Evolutionary conservation across 2,888 invertebrate species (phyloP).

Genomic region (Melipona beecheii): DNA sequence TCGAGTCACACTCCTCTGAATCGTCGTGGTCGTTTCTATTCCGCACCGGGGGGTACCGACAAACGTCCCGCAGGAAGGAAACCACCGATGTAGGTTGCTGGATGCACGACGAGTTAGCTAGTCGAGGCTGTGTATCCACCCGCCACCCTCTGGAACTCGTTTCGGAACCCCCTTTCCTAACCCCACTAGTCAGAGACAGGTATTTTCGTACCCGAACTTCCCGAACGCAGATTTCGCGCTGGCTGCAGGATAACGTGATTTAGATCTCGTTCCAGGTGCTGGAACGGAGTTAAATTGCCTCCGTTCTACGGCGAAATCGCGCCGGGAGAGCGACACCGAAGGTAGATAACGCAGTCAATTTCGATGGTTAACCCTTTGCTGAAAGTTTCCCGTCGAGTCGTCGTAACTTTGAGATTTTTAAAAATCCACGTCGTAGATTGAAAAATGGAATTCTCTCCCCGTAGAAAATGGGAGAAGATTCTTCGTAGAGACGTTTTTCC

Average conservation of each 20-base stretch:
- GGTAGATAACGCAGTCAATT: background rate
- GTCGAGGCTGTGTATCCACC: slow-evolving; percentile 10
- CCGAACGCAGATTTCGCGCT: slow-evolving; percentile 67
- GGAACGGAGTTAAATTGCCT: slow-evolving; percentile 2
- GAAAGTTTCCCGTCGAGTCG: background rate
- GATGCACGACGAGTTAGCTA: slow-evolving; percentile 59
- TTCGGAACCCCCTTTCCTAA: slow-evolving; percentile 41
- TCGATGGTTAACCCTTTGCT: background rate
- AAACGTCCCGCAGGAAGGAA: slow-evolving; percentile 80
- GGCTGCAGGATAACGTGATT: slow-evolving; percentile 38
- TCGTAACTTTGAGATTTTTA: background rate
- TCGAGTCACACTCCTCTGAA: slow-evolving; percentile 80
- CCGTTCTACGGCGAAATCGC: background rate
- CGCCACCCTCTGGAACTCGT: slow-evolving; percentile 32
- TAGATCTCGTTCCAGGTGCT: slow-evolving; percentile 39
- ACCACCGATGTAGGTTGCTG: slow-evolving; percentile 76
- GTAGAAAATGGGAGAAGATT: background rate
- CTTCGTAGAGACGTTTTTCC: background rate
- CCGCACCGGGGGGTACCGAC: slow-evolving; percentile 66
- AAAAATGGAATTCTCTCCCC: background rate
- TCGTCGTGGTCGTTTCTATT: slow-evolving; percentile 79
- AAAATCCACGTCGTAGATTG: too few species aligned
- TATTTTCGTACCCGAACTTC: slow-evolving; percentile 69
- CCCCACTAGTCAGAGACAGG: slow-evolving; percentile 64
- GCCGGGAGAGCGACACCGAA: background rate